A percentile compares a stretch with the other conserved stretches of the same genome.
These are phyloP conservation scores for Phoenicopterus ruber DNA, from an alignment of 2,113 vertebrate species.

Conservation along the genomic window DNA sequence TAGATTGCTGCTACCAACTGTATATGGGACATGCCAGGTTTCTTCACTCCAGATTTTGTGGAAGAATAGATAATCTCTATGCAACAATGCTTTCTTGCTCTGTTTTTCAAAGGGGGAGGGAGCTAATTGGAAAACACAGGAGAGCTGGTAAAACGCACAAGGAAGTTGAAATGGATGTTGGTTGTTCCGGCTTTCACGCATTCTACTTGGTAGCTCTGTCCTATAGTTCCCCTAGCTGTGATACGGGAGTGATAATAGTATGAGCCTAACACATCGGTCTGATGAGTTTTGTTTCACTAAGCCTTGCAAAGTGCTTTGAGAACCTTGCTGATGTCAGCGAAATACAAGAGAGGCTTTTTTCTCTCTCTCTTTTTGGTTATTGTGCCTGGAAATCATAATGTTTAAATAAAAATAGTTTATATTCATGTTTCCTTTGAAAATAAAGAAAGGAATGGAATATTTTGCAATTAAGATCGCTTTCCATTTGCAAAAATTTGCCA, in stretches of 20 bases:
- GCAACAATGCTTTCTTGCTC: neutral
- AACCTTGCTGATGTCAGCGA: neutral
- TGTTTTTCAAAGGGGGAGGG: neutral
- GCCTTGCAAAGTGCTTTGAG: neutral
- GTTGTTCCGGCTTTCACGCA: accelerated
- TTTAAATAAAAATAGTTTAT: neutral
- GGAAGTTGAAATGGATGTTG: neutral
- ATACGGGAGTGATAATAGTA: neutral
- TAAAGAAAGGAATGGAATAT: neutral
- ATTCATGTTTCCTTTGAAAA: neutral
- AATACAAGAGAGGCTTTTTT: neutral
- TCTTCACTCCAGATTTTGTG: neutral
- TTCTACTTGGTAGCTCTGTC: neutral
- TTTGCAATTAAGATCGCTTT: neutral
- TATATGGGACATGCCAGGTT: neutral
- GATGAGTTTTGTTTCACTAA: neutral
- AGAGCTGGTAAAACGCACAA: neutral
- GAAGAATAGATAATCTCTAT: neutral
- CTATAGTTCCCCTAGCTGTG: neutral
- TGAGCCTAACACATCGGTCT: neutral
- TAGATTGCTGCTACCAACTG: neutral
- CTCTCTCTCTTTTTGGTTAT: neutral
- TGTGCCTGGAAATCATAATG: neutral
- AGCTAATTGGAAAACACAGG: neutral
- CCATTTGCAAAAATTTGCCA: neutral